These are phyloP conservation scores for Paguma larvata DNA, from an alignment of 2,797 vertebrate genomes.

Conservation along the genomic window DNA sequence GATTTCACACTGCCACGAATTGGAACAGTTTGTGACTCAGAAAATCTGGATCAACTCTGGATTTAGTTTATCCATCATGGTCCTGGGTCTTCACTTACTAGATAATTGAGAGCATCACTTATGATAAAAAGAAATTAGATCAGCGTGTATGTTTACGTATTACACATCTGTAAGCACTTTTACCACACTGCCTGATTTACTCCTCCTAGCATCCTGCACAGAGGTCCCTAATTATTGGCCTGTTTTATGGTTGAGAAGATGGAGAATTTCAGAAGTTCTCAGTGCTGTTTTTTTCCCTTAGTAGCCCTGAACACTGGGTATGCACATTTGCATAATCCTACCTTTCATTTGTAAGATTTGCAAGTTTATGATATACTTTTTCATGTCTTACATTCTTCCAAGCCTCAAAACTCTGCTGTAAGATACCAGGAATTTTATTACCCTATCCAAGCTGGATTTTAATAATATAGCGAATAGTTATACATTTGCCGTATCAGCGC, in stretches of 20 bases:
- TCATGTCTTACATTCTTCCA: not conserved
- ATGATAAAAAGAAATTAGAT: not conserved
- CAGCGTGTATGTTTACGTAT: not conserved
- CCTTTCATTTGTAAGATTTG: not conserved
- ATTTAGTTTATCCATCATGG: not conserved
- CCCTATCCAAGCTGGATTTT: not conserved
- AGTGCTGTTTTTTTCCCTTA: not conserved
- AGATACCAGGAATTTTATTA: not conserved
- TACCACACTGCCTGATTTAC: not conserved
- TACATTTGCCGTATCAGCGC: not conserved
- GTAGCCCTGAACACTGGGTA: not conserved
- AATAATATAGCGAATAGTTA: not conserved
- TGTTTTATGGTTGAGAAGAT: not conserved
- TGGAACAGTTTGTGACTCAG: not conserved
- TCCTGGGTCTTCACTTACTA: not conserved
- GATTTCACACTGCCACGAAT: not conserved
- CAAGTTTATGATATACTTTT: not conserved
- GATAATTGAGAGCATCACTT: not conserved
- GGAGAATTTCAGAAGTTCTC: not conserved
- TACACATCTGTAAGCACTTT: not conserved
- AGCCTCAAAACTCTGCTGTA: not conserved
- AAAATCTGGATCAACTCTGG: not conserved
- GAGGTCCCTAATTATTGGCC: not conserved
- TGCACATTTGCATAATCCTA: not conserved
- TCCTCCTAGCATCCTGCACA: accelerated